phyloP scores from a whole-genome alignment of 2,888 invertebrate species.

The Drosophila phalerata region DNA sequence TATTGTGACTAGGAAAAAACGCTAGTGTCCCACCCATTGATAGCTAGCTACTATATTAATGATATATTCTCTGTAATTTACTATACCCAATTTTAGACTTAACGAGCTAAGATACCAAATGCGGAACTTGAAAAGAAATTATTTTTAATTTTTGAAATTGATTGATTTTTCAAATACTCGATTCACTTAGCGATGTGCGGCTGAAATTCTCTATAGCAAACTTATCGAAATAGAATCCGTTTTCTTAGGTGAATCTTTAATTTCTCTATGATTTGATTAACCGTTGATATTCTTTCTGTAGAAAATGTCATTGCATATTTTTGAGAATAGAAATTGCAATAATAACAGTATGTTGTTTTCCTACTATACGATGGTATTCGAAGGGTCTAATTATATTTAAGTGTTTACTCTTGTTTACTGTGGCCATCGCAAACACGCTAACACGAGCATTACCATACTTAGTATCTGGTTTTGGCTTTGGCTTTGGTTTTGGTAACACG shows the following conservation, averaged over 20 bases:
- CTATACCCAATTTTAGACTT: conserved; percentile 1
- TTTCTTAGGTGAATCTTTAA: not conserved
- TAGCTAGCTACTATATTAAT: conserved; percentile 24
- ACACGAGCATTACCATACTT: conserved; percentile 11
- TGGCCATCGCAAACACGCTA: conserved; percentile 33
- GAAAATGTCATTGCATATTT: not conserved
- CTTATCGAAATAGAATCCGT: not conserved
- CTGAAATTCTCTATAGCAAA: not conserved
- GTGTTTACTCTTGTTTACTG: conserved; percentile 37
- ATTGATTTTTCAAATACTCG: not conserved
- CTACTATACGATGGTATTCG: not conserved
- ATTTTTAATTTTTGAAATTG: conserved; percentile 1
- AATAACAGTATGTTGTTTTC: not conserved
- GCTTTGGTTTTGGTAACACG: conserved; percentile 28
- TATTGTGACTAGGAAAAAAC: not conserved
- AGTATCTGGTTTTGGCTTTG: conserved; percentile 7
- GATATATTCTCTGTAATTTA: conserved; percentile 50
- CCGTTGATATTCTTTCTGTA: not conserved
- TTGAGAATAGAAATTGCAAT: not conserved
- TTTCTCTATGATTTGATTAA: not conserved
- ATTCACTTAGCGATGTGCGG: not conserved
- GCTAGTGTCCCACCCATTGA: not conserved
- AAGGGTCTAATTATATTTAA: conserved; percentile 29
- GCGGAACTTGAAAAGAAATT: not conserved
- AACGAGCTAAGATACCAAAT: conserved; percentile 6